A percentile compares a stretch with the other conserved stretches of the same genome.
These are phyloP conservation scores for Campylorhamphus procurvoides DNA, from an alignment of 2,113 vertebrate genomes.

Conservation along the genomic window DNA sequence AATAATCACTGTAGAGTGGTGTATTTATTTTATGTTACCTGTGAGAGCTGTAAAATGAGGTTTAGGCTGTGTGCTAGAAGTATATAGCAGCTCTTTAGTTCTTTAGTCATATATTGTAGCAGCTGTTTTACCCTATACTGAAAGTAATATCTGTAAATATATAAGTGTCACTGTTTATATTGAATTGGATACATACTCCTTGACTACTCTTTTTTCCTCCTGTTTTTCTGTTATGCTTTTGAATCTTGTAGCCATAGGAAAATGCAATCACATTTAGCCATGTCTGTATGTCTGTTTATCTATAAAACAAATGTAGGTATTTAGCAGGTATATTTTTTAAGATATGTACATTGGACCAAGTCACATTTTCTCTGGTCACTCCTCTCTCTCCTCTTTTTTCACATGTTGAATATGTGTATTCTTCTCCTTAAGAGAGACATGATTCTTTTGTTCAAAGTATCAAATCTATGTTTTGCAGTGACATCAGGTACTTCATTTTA, in stretches of 20 bases:
- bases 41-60: neutral
- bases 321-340: neutral
- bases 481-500: neutral
- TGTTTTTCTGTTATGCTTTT: neutral
- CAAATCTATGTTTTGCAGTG: neutral
- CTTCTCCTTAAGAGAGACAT: neutral
- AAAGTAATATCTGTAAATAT: neutral
- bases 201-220: neutral
- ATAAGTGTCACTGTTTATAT: neutral
- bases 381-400: neutral
- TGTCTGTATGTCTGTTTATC: neutral
- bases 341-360: neutral
- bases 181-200: neutral
- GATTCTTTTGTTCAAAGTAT: slow-evolving; percentile 12
- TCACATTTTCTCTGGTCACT: neutral
- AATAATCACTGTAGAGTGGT: neutral
- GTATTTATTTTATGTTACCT: slow-evolving; percentile 29
- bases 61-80: neutral
- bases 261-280: neutral
- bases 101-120: neutral
- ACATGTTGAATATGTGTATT: neutral
- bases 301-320: neutral
- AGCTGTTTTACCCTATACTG: neutral
- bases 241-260: neutral
- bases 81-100: neutral